phyloP scores from a whole-genome alignment of 2,888 invertebrate species.

The Tipula helvola region DNA sequence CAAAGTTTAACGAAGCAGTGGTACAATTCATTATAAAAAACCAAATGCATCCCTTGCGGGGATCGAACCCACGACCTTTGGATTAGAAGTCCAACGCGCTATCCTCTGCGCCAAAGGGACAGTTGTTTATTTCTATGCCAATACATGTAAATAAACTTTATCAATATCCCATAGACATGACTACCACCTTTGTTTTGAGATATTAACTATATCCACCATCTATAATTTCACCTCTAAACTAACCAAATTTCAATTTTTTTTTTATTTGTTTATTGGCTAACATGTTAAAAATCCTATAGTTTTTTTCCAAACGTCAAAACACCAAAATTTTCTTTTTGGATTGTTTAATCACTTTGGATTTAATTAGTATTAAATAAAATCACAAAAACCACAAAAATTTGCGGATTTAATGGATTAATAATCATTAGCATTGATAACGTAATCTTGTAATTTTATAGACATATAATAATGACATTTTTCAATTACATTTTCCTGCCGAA shows the following conservation, averaged over 20 bases:
- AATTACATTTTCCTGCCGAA: slow-evolving; percentile 57
- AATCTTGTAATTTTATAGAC: neutral
- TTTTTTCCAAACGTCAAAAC: neutral
- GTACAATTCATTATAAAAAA: neutral
- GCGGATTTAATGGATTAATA: neutral
- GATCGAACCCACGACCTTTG: slow-evolving; percentile 82
- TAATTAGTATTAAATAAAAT: neutral
- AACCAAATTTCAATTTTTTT: neutral
- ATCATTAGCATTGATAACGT: neutral
- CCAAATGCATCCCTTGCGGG: slow-evolving; percentile 58
- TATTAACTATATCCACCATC: neutral
- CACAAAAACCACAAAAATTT: neutral
- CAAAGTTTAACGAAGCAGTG: too few species aligned
- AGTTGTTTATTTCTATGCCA: neutral
- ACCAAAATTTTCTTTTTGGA: neutral
- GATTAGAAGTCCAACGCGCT: slow-evolving; percentile 85
- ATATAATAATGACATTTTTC: slow-evolving; percentile 27
- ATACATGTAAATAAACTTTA: neutral
- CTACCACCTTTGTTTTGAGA: neutral
- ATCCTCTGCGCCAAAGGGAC: slow-evolving; percentile 82
- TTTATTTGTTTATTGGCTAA: neutral
- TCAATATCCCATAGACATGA: neutral
- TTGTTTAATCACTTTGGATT: neutral
- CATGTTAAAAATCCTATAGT: neutral
- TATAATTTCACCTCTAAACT: neutral